phyloP scores from a whole-genome alignment of 2,797 vertebrate genomes.

The Danio kyathit region DNA sequence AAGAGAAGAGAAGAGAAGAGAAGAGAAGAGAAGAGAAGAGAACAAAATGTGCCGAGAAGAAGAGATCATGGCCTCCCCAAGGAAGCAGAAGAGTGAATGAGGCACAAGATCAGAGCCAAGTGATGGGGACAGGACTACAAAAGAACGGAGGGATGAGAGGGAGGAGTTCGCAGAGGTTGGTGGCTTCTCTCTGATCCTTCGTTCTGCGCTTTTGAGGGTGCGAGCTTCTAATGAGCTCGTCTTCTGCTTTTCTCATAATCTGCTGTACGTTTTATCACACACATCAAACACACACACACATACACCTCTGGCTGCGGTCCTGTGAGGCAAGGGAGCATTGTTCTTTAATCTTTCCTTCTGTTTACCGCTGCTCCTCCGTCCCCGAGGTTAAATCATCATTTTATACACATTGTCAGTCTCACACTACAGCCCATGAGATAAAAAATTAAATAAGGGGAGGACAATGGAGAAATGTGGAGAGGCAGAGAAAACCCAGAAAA shows the following conservation, averaged over 20 bases:
- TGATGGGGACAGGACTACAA: constrained; percentile 48
- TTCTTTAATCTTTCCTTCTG: constrained; percentile 51
- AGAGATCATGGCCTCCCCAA: constrained; percentile 12
- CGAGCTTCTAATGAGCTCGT: constrained; percentile 77
- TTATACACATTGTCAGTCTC: constrained; percentile 51
- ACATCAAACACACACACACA: constrained; percentile 71
- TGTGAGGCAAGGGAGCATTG: constrained; percentile 29
- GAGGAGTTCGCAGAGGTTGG: constrained; percentile 45
- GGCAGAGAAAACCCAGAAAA: not conserved
- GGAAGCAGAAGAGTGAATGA: constrained; percentile 7
- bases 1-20: constrained; percentile 5
- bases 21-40: not conserved
- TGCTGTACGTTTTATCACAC: constrained; percentile 74
- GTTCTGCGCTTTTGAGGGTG: constrained; percentile 49
- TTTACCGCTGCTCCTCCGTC: constrained; percentile 50
- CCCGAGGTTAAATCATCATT: constrained; percentile 54
- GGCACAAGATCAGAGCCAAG: constrained; percentile 39
- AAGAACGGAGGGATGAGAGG: constrained; percentile 46
- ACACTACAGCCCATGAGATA: constrained; percentile 35
- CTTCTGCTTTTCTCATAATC: constrained; percentile 79
- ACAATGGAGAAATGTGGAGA: constrained; percentile 1
- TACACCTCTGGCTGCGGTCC: constrained; percentile 31
- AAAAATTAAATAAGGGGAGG: constrained; percentile 41
- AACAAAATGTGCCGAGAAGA: not conserved
- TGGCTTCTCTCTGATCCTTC: constrained; percentile 48